These are phyloP conservation scores for Scleropages formosus DNA, from an alignment of 2,797 vertebrate genomes.

Conservation along the genomic window DNA sequence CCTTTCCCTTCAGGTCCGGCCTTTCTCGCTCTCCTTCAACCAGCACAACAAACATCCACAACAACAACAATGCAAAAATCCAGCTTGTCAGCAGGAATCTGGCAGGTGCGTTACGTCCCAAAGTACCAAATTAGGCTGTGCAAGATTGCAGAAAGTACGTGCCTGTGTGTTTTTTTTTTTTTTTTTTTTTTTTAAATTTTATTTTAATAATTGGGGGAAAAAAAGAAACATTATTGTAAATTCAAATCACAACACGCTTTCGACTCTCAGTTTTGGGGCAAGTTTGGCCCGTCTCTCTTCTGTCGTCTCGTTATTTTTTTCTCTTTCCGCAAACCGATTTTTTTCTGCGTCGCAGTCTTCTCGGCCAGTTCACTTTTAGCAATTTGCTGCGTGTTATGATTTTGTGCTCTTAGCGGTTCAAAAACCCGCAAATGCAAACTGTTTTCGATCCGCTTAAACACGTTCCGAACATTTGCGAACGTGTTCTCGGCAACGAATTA, in stretches of 20 bases:
- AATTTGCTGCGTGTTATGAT: too few relatives aligned
- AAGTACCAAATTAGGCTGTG: slow-evolving; percentile 82
- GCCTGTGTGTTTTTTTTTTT: slow-evolving; percentile 19
- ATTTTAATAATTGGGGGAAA: slow-evolving; percentile 42
- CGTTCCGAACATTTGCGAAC: too few relatives aligned
- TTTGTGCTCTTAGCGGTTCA: too few relatives aligned
- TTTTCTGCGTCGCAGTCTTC: too few relatives aligned
- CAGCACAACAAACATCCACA: slow-evolving; percentile 76
- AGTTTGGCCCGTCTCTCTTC: too few relatives aligned
- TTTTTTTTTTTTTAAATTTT: too few relatives aligned
- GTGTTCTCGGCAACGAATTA: too few relatives aligned
- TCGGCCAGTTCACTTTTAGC: too few relatives aligned
- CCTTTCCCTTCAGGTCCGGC: slow-evolving; percentile 45
- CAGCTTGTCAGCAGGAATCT: slow-evolving; percentile 83
- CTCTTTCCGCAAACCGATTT: not conserved
- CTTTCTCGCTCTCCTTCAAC: slow-evolving; percentile 63
- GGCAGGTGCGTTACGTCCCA: slow-evolving; percentile 91
- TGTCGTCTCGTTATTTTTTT: too few relatives aligned
- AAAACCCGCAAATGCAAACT: too few relatives aligned
- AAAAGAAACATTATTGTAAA: slow-evolving; percentile 28
- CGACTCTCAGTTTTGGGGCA: not conserved
- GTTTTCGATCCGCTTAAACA: too few relatives aligned
- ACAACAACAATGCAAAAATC: slow-evolving; percentile 66
- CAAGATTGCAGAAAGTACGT: slow-evolving; percentile 71
- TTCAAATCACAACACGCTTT: slow-evolving; percentile 20